Percentiles rank a stretch among this genome's conserved stretches.
phyloP scores from a whole-genome alignment of 2,888 invertebrate genomes.

The Hypsopygia costalis region DNA sequence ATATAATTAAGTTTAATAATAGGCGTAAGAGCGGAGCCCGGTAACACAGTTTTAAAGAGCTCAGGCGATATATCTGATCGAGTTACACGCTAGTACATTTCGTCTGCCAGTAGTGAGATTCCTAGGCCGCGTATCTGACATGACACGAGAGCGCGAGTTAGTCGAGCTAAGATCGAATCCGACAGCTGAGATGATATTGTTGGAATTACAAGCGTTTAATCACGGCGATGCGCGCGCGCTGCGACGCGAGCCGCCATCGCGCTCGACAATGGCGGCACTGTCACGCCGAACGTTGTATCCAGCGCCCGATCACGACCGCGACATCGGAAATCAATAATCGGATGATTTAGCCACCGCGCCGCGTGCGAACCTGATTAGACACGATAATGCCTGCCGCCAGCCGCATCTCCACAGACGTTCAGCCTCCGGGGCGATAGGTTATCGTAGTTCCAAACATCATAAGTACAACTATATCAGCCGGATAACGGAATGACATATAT shows the following conservation, averaged over 20 bases:
- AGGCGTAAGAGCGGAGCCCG: constrained; percentile 2
- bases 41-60: constrained; percentile 12
- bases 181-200: constrained; percentile 70
- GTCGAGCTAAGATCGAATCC: constrained; percentile 60
- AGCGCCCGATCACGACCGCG: constrained; percentile 77
- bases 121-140: constrained; percentile 38
- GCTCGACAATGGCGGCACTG: constrained; percentile 69
- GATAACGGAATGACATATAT: constrained; percentile 67
- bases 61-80: not conserved
- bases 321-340: constrained; percentile 80
- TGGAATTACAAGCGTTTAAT: constrained; percentile 78
- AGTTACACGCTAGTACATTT: constrained; percentile 1
- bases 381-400: constrained; percentile 67
- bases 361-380: constrained; percentile 80
- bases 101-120: constrained; percentile 5
- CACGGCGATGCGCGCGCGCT: constrained; percentile 62
- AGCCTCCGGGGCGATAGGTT: constrained; percentile 65
- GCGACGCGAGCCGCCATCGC: constrained; percentile 44
- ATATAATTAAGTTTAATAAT: constrained; percentile 8
- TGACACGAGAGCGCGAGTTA: constrained; percentile 39
- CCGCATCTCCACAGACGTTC: constrained; percentile 36
- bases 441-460: constrained; percentile 56
- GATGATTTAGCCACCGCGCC: constrained; percentile 79
- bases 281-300: constrained; percentile 68
- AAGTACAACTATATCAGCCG: constrained; percentile 56